Evolutionary conservation across 2,888 invertebrate species (phyloP).

Genomic region (Frankliniella intonsa): DNA sequence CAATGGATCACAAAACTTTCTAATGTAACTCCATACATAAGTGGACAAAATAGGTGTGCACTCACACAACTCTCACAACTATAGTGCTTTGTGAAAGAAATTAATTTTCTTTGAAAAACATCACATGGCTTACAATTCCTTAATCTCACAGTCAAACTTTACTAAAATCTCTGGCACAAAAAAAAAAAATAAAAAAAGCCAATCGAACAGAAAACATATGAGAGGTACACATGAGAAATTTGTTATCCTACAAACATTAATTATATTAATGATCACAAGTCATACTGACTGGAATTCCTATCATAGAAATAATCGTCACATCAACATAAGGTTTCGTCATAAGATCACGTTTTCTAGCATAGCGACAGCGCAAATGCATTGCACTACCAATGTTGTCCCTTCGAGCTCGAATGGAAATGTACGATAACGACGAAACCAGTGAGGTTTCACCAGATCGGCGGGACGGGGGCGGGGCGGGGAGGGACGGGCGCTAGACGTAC

Average conservation of each 20-base stretch:
- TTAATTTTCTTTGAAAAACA: background rate
- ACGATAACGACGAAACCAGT: background rate
- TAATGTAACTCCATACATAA: background rate
- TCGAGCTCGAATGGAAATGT: background rate
- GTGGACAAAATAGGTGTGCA: background rate
- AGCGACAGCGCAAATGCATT: background rate
- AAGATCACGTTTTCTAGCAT: conserved; percentile 38
- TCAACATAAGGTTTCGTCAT: background rate
- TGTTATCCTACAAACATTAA: background rate
- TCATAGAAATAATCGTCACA: background rate
- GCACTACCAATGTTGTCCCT: background rate
- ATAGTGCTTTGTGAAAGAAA: background rate
- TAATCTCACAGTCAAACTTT: background rate
- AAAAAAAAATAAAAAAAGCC: background rate
- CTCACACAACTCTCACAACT: background rate
- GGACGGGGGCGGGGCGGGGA: background rate
- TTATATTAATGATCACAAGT: conserved; percentile 2
- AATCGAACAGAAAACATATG: background rate
- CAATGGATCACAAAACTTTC: conserved; percentile 1
- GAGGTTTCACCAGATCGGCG: too few species aligned
- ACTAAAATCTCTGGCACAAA: background rate
- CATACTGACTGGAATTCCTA: conserved; percentile 3
- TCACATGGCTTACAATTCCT: background rate
- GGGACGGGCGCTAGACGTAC: conserved; percentile 47
- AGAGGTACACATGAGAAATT: conserved; percentile 18